phyloP scores from a whole-genome alignment of 1,140 invertebrate genomes.

The Magallana gigas region DNA sequence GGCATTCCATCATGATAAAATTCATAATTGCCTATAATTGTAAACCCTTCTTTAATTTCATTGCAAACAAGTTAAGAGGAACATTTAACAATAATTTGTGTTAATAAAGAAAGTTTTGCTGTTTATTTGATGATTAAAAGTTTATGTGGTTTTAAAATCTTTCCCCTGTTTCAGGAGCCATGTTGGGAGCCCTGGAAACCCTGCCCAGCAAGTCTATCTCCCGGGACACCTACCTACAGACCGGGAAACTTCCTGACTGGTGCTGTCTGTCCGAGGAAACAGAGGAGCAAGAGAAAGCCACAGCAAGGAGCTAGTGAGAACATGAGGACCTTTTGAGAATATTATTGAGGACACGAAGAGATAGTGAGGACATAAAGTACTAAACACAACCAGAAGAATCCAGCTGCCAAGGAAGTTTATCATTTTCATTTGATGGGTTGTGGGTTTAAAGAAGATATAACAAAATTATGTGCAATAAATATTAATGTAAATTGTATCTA shows the following conservation, averaged over 20 bases:
- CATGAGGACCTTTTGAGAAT: not conserved
- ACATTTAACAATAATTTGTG: too few relatives aligned
- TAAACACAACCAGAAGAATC: not conserved
- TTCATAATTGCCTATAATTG: too few relatives aligned
- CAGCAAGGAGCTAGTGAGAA: slow-evolving; percentile 9
- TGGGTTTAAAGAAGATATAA: too few relatives aligned
- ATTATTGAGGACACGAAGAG: not conserved
- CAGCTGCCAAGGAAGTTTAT: not conserved
- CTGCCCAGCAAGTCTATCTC: slow-evolving; percentile 86
- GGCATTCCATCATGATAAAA: too few relatives aligned
- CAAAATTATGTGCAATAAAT: too few relatives aligned
- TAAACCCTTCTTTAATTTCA: too few relatives aligned
- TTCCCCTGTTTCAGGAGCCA: slow-evolving; percentile 83
- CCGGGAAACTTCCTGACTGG: slow-evolving; percentile 75
- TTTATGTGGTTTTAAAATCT: not conserved
- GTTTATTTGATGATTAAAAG: too few relatives aligned
- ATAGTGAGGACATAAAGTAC: not conserved
- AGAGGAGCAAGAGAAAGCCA: slow-evolving; percentile 42
- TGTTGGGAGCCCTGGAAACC: slow-evolving; percentile 91
- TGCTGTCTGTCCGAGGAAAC: slow-evolving; percentile 67
- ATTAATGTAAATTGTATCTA: too few relatives aligned
- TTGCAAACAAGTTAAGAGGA: too few relatives aligned
- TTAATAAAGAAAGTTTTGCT: too few relatives aligned
- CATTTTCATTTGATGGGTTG: too few relatives aligned
- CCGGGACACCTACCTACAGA: slow-evolving; percentile 82